These are phyloP conservation scores for Tenthredo livida DNA, from an alignment of 2,888 invertebrate species.

Conservation along the genomic window DNA sequence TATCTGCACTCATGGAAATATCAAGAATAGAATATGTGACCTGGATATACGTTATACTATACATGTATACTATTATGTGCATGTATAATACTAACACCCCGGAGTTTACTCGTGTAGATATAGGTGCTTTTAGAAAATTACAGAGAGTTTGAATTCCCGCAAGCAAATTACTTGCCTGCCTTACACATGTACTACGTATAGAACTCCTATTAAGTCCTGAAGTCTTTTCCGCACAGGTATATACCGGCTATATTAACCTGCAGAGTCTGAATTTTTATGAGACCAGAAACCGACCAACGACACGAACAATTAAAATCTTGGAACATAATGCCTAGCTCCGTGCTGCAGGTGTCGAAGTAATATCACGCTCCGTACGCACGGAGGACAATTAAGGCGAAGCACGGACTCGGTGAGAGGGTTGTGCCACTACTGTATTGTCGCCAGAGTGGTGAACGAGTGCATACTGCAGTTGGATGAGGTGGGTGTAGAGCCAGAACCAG, in stretches of 20 bases:
- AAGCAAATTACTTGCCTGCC: neutral
- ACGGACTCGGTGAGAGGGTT: conserved; percentile 29
- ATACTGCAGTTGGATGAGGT: conserved; percentile 50
- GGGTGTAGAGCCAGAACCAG: conserved; percentile 58
- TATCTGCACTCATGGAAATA: conserved; percentile 4
- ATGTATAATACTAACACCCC: neutral
- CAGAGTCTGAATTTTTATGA: neutral
- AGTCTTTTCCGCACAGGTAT: neutral
- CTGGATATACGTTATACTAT: neutral
- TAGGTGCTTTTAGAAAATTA: too few relatives aligned
- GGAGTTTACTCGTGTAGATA: neutral
- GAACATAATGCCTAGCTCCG: neutral
- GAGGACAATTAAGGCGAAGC: conserved; percentile 45
- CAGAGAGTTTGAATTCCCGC: neutral
- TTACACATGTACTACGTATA: neutral
- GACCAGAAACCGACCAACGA: neutral
- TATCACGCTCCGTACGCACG: conserved; percentile 41
- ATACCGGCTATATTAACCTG: neutral
- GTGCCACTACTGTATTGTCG: conserved; percentile 25
- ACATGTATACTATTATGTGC: neutral
- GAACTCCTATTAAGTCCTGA: neutral
- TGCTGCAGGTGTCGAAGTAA: conserved; percentile 45
- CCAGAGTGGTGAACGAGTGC: conserved; percentile 18
- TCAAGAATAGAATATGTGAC: neutral
- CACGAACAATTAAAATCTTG: conserved; percentile 18